A percentile compares a stretch with the other conserved stretches of the same genome.
Evolutionary conservation across 2,113 vertebrate species (phyloP).

Genomic region (Macaca mulatta): DNA sequence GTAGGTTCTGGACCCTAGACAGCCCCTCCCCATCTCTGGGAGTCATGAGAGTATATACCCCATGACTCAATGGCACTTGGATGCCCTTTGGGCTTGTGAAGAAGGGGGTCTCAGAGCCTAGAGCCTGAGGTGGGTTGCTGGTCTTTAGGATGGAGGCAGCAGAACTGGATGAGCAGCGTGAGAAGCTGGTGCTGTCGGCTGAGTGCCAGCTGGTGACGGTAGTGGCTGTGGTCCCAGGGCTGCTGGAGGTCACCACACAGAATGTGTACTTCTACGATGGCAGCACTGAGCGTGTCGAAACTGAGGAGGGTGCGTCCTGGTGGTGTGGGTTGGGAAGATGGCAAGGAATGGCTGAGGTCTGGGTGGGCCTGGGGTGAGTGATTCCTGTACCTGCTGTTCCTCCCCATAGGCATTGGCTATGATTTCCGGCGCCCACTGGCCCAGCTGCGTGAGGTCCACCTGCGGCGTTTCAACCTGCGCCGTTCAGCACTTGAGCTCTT

Average conservation of each 20-base stretch:
- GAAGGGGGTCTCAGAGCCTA: neutral
- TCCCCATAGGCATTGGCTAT: slow-evolving; percentile 90
- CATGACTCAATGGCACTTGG: neutral
- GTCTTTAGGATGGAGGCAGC: slow-evolving; percentile 87
- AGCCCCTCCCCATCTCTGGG: neutral
- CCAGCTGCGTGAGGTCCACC: slow-evolving; percentile 95
- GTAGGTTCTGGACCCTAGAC: neutral
- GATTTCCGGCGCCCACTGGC: slow-evolving; percentile 95
- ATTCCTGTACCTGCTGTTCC: rapidly evolving
- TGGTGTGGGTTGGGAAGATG: rapidly evolving
- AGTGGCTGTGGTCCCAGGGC: slow-evolving; percentile 91
- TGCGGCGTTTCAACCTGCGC: slow-evolving; percentile 97
- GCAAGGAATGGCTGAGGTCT: neutral
- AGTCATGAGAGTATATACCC: neutral
- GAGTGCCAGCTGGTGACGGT: slow-evolving; percentile 98
- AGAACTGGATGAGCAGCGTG: slow-evolving; percentile 91
- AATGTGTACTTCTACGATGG: slow-evolving; percentile 96
- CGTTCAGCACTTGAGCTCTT: slow-evolving; percentile 97
- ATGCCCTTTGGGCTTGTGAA: neutral
- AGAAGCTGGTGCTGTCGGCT: slow-evolving; percentile 95
- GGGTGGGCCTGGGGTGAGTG: rapidly evolving
- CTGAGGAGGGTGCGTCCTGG: slow-evolving; percentile 90
- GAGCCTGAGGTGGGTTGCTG: neutral
- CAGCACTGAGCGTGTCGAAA: slow-evolving; percentile 95
- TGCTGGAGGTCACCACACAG: slow-evolving; percentile 96